Percentiles rank a stretch among this genome's conserved stretches.
phyloP scores from a whole-genome alignment of 2,888 invertebrate genomes.

The Eupithecia centaureata region DNA sequence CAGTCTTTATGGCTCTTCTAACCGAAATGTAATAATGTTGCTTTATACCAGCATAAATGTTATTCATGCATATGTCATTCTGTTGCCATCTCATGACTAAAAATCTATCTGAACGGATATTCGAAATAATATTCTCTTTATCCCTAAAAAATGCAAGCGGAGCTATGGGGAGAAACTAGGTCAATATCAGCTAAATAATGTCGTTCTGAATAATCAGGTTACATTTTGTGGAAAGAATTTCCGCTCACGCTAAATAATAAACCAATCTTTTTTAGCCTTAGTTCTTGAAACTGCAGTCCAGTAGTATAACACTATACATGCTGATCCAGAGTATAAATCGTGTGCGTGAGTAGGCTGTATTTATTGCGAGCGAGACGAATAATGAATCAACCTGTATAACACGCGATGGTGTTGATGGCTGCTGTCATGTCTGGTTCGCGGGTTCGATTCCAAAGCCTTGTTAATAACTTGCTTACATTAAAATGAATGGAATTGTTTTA shows the following conservation, averaged over 20 bases:
- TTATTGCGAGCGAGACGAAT: constrained; percentile 53
- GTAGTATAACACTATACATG: constrained; percentile 43
- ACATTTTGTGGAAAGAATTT: not conserved
- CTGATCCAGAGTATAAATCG: constrained; percentile 57
- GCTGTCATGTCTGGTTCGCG: constrained; percentile 29
- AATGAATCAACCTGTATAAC: constrained; percentile 59
- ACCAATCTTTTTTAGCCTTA: constrained; percentile 19
- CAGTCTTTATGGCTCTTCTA: not conserved
- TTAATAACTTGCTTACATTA: not conserved
- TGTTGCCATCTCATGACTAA: too few species aligned
- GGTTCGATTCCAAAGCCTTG: constrained; percentile 30
- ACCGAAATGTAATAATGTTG: too few species aligned
- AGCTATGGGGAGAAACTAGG: not conserved
- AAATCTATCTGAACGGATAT: too few species aligned
- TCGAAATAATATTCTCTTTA: too few species aligned
- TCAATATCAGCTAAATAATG: not conserved
- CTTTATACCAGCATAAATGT: too few species aligned
- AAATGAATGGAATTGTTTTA: not conserved
- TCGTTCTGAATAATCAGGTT: not conserved
- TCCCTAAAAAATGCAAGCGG: not conserved
- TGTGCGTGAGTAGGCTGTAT: constrained; percentile 58
- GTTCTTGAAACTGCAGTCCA: constrained; percentile 16
- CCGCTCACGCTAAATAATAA: not conserved
- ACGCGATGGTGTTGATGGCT: constrained; percentile 60
- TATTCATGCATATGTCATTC: too few species aligned